Evolutionary conservation across 2,888 invertebrate genomes (phyloP), one percentile per base, ranked within the genome.

Genomic region (Caenorhabditis angaria): DNA sequence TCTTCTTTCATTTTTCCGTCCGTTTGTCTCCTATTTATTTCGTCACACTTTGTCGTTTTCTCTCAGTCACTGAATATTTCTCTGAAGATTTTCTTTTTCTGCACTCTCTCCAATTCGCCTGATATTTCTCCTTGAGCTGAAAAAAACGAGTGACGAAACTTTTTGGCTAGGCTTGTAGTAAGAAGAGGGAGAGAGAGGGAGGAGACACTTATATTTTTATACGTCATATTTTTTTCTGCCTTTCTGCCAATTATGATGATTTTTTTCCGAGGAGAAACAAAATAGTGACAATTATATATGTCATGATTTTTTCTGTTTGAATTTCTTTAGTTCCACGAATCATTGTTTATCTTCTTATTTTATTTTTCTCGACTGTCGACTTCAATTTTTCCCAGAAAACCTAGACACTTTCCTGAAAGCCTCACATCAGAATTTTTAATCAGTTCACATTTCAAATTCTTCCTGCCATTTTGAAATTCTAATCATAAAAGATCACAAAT

Each of bases 11-110:
- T 41, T 14, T 41, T 10, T 32, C 32, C 32, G 10, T 10, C 10
- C 32, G 6, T 32, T 10, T 32, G 5, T 32, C 32, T 41, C 41
- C 41, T 3, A 41, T 41, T 41, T 41, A 41, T 41, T 41, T 41
- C 41, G 41, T 41, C 41, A 41, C 41, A 41, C 18, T 41, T 41
- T 14, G 41, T 41, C 41, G 41, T 41, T 41, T 41, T 41, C 41
- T 41, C n/a, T n/a, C n/a, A n/a, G n/a, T n/a, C n/a, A n/a, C n/a
- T n/a, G 48, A 60, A 48, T 50, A 59, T 47, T 58, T 53, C 22
- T 4, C 10, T 50, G 41, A 61, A 54, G 54, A 6, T 54, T 35
- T 18, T n/a, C 14, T 32, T 28, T 57, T 25, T 58, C 53, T 35
- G 35, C 25, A 29, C 29, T 54, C 29, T 47, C 57, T 60, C 59